Evolutionary conservation across 2,888 invertebrate genomes (phyloP).

Genomic region (Orthosia cruda): DNA sequence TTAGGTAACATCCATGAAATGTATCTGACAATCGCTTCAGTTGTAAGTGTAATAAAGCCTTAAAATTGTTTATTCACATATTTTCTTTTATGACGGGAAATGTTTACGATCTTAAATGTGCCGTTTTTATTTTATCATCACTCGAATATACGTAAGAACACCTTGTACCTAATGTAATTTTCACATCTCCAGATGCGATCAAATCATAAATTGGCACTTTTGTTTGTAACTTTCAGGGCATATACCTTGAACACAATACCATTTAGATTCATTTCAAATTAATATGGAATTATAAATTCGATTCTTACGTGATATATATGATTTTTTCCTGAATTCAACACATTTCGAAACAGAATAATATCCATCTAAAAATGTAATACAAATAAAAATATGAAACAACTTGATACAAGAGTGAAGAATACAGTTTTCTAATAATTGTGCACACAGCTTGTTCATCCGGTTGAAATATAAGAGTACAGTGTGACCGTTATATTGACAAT

Average conservation of each 20-base stretch:
- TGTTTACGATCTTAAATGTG: conserved; percentile 27
- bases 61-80: conserved; percentile 22
- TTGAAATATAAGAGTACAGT: conserved; percentile 3
- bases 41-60: conserved; percentile 6
- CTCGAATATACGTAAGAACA: conserved; percentile 18
- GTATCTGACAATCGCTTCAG: conserved; percentile 68
- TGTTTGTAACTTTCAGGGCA: conserved; percentile 23
- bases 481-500: not conserved
- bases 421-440: conserved; percentile 5
- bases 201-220: conserved; percentile 42
- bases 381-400: not conserved
- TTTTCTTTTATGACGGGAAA: conserved; percentile 28
- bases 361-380: not conserved
- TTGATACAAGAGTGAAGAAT: not conserved
- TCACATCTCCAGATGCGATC: conserved; percentile 21
- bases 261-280: not conserved
- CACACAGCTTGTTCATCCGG: not conserved
- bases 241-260: not conserved
- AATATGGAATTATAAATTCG: not conserved
- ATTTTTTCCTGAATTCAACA: not conserved
- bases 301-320: not conserved
- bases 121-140: conserved; percentile 31
- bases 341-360: not conserved
- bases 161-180: conserved; percentile 42
- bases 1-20: conserved; percentile 68